phyloP scores from a whole-genome alignment of 2,113 vertebrate species.

The Junco hyemalis region DNA sequence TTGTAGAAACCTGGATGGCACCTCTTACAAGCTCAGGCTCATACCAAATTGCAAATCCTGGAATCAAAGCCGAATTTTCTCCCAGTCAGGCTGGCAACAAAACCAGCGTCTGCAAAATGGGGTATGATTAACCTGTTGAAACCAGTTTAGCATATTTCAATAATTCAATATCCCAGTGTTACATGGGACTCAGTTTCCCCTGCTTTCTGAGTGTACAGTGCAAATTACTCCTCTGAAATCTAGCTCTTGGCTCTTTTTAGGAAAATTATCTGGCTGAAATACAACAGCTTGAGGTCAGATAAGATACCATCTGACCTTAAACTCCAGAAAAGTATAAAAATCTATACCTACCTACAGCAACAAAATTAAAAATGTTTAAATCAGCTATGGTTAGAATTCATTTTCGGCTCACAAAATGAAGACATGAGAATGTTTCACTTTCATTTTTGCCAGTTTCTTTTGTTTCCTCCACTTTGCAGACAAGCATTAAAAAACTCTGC shows the following conservation, averaged over 20 bases:
- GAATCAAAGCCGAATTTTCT: neutral
- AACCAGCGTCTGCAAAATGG: neutral
- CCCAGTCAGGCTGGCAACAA: neutral
- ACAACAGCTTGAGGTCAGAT: neutral
- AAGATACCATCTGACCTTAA: neutral
- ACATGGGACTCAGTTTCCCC: neutral
- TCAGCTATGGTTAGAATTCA: neutral
- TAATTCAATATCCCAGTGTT: neutral
- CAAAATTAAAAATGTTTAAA: neutral
- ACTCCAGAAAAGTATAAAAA: neutral
- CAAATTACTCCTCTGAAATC: neutral
- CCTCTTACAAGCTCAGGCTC: neutral
- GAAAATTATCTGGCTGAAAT: slow-evolving; percentile 18
- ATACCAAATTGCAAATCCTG: neutral
- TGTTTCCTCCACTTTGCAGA: neutral
- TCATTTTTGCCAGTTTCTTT: slow-evolving; percentile 44
- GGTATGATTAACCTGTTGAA: slow-evolving; percentile 4
- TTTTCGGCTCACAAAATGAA: neutral
- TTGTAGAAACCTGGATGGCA: slow-evolving; percentile 19
- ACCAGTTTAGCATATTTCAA: neutral
- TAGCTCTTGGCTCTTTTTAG: neutral
- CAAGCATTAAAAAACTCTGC: neutral
- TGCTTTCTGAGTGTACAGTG: neutral
- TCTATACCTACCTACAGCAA: neutral
- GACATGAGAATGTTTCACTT: slow-evolving; percentile 26